Base-by-base conservation (phyloP, 2,888 invertebrate genomes). In the Dicranocentrus wangi region DNA sequence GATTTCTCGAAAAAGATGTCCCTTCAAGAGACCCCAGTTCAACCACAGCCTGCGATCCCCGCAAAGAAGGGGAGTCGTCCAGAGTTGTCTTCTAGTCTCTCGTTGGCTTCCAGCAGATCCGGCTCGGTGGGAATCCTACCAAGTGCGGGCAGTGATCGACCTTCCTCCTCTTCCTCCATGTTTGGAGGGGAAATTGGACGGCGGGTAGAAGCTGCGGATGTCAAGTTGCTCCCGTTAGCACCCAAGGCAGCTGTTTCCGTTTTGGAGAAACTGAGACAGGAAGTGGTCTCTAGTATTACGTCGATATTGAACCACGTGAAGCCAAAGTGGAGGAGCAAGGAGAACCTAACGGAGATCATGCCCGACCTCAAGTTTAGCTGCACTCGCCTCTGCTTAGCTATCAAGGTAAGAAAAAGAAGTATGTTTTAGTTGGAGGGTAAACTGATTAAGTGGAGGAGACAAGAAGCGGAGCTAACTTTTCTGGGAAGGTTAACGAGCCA, bases 251-350 rank as follows among this genome's bases (percentile, higher is more conserved):
- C 95, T 0, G 89, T 94, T 86, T 94, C 95, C 87, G 92, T 92
- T 71, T 89, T 95, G 85, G 93, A 93, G 85, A 93, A 93, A 87
- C 89, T 94, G 84, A 93, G 94, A 88, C 91, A 91, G 80, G 96
- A 97, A 89, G 94, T 95, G 0, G 94, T 94, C 28, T 92, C 93
- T 71, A 93, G 96, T 43, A 94, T 95, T 82, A 92, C 93, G n/a
- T 92, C 92, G 88, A 90, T 94, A 76, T 91, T 94, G 69, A 93
- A 93, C 69, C 94, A 94, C 89, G 95, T 89, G 5, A 88, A 88
- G 85, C 94, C 94, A 27, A 92, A 93, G 76, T 97, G 97, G 97
- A 92, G 96, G 87, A 92, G 92, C 82, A 92, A 92, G 83, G 94
- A 94, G 28, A 93, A 93, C 87, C 90, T 97, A 82, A 94, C 95